Conservation (phyloP, 2,888 invertebrate species). For the Brassicogethes aeneus region DNA sequence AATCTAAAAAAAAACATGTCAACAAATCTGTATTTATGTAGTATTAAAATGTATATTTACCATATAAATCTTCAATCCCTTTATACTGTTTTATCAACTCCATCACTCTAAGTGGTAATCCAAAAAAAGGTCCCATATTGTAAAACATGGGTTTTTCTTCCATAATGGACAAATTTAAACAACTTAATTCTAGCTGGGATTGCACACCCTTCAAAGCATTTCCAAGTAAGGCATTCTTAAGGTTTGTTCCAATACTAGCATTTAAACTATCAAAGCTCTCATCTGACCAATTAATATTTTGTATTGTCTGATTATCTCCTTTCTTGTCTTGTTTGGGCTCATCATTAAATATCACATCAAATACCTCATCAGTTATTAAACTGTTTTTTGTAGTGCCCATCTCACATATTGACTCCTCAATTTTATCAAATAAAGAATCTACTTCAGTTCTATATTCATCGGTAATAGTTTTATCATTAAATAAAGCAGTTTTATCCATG, state of each 20-base stretch:
- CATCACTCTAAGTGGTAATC: constrained; percentile 63
- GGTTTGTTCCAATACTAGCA: constrained; percentile 25
- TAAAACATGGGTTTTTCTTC: constrained; percentile 15
- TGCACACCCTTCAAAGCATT: constrained; percentile 28
- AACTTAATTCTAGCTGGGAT: constrained; percentile 5
- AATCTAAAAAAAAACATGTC: constrained; percentile 51
- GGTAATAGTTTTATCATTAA: constrained; percentile 20
- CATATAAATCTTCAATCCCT: constrained; percentile 74
- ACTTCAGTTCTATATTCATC: constrained; percentile 36
- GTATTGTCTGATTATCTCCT: constrained; percentile 6
- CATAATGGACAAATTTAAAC: constrained; percentile 14
- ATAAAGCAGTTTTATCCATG: constrained; percentile 17
- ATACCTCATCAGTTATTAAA: constrained; percentile 21
- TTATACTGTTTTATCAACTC: constrained; percentile 63
- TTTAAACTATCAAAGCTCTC: constrained; percentile 18
- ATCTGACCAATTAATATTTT: constrained; percentile 12
- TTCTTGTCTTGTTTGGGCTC: constrained; percentile 4
- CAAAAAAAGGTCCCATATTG: constrained; percentile 58
- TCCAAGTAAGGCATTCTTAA: constrained; percentile 30
- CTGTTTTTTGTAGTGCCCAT: constrained; percentile 24
- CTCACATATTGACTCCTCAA: constrained; percentile 47
- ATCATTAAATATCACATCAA: constrained; percentile 23
- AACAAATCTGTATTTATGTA: not conserved
- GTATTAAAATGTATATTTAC: constrained; percentile 43
- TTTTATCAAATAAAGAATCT: constrained; percentile 39